Percentiles rank a stretch among this genome's conserved stretches.
These are phyloP conservation scores for Andrena camellia DNA, from an alignment of 2,888 invertebrate genomes.

Conservation along the genomic window DNA sequence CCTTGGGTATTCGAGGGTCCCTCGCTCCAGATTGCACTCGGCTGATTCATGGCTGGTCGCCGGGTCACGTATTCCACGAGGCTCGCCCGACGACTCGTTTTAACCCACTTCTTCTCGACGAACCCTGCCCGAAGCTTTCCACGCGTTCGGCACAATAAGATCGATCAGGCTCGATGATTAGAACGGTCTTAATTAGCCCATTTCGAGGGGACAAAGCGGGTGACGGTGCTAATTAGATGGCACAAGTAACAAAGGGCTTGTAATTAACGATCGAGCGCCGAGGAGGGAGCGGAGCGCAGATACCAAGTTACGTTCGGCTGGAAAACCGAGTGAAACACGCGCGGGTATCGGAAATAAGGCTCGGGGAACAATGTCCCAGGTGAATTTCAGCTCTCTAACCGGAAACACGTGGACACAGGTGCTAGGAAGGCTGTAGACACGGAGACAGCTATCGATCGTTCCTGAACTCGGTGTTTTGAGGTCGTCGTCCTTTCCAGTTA, in stretches of 20 bases:
- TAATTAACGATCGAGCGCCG: neutral
- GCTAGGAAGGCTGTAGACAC: slow-evolving; percentile 54
- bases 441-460: slow-evolving; percentile 70
- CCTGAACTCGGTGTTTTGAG: slow-evolving; percentile 67
- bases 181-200: neutral
- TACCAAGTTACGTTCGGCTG: neutral
- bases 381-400: slow-evolving; percentile 41
- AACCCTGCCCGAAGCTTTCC: neutral
- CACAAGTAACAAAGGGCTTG: neutral
- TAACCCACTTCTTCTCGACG: slow-evolving; percentile 28
- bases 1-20: slow-evolving; percentile 16
- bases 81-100: slow-evolving; percentile 1
- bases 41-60: slow-evolving; percentile 2
- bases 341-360: slow-evolving; percentile 10
- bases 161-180: neutral
- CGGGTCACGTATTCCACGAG: slow-evolving; percentile 34
- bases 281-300: neutral
- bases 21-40: slow-evolving; percentile 21
- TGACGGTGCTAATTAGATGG: neutral
- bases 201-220: neutral
- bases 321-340: neutral
- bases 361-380: slow-evolving; percentile 13
- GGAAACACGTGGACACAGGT: slow-evolving; percentile 62
- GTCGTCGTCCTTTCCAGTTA: slow-evolving; percentile 72
- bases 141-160: neutral